Percentiles rank a stretch among this genome's conserved stretches.
These are phyloP conservation scores for Clarias pachynema DNA, from an alignment of 2,797 vertebrate species.

Conservation along the genomic window DNA sequence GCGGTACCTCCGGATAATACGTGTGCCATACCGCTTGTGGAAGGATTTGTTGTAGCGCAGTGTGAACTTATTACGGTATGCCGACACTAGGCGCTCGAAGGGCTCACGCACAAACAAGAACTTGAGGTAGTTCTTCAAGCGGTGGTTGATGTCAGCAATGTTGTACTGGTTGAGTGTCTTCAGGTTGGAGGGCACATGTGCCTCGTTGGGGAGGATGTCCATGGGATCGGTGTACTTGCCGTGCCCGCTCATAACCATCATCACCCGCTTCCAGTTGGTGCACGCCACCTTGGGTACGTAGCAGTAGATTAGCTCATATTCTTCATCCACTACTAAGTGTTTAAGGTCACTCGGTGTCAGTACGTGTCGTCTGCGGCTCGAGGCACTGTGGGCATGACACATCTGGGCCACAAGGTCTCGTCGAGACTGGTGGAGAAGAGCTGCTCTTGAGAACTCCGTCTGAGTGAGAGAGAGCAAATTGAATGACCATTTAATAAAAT, in stretches of 20 bases:
- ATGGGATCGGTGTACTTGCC: constrained; percentile 95
- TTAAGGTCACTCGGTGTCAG: constrained; percentile 92
- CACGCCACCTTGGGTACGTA: constrained; percentile 98
- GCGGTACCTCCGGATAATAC: constrained; percentile 91
- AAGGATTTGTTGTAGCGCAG: constrained; percentile 98
- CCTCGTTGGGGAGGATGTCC: constrained; percentile 95
- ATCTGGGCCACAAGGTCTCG: constrained; percentile 90
- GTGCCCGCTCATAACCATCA: constrained; percentile 94
- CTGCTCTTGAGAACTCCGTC: constrained; percentile 84
- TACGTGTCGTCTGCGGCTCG: constrained; percentile 88
- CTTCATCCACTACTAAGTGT: constrained; percentile 95
- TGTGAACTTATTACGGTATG: constrained; percentile 98
- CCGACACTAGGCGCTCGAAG: constrained; percentile 94
- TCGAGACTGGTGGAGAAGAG: constrained; percentile 88
- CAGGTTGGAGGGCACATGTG: constrained; percentile 91
- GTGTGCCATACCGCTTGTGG: constrained; percentile 95
- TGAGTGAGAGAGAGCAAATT: constrained; percentile 61
- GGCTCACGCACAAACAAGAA: constrained; percentile 97
- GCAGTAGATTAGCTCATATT: constrained; percentile 96
- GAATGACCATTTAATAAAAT: neutral
- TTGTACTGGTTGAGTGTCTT: constrained; percentile 97
- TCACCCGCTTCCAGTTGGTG: constrained; percentile 98
- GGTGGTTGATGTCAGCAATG: constrained; percentile 96
- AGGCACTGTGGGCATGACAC: constrained; percentile 82
- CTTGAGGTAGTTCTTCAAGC: constrained; percentile 97